A percentile compares a stretch with the other conserved stretches of the same genome.
These are phyloP conservation scores for Lottia scabra DNA, from an alignment of 2,888 invertebrate genomes.

Conservation along the genomic window DNA sequence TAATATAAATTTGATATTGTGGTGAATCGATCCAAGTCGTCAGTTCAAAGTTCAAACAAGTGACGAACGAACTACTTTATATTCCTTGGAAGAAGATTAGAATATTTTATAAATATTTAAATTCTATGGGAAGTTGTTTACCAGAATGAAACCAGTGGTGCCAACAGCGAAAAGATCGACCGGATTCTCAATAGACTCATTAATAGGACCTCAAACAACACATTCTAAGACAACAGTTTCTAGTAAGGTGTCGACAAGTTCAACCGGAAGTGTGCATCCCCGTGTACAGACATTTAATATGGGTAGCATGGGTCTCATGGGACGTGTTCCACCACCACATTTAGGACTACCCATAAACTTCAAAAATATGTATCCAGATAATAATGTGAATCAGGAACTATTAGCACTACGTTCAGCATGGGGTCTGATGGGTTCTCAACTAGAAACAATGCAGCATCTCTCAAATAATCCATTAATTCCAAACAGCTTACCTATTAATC, in stretches of 20 bases:
- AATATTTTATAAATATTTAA: no score
- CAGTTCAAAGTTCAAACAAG: no score
- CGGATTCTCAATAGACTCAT: slow-evolving; percentile 47
- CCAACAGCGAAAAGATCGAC: slow-evolving; percentile 19
- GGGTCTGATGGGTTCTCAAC: slow-evolving; percentile 6
- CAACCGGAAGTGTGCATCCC: slow-evolving; percentile 9
- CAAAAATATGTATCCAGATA: neutral
- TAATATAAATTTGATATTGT: no score
- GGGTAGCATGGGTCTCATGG: neutral
- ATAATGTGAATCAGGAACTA: slow-evolving; percentile 1
- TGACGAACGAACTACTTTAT: no score
- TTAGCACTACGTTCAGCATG: slow-evolving; percentile 16
- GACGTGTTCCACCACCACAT: slow-evolving; percentile 10
- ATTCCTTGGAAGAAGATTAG: no score
- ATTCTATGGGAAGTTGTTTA: no score
- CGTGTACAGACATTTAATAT: neutral
- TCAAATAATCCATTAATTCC: neutral
- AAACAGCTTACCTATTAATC: neutral
- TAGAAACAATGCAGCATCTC: neutral
- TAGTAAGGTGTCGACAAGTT: slow-evolving; percentile 27
- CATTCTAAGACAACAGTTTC: slow-evolving; percentile 22
- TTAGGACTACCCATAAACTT: neutral
- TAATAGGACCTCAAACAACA: slow-evolving; percentile 41
- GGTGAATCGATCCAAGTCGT: no score
- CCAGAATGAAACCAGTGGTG: neutral